Base-by-base conservation (phyloP, 2,888 invertebrate species). In the Caenorhabditis zanzibari region DNA sequence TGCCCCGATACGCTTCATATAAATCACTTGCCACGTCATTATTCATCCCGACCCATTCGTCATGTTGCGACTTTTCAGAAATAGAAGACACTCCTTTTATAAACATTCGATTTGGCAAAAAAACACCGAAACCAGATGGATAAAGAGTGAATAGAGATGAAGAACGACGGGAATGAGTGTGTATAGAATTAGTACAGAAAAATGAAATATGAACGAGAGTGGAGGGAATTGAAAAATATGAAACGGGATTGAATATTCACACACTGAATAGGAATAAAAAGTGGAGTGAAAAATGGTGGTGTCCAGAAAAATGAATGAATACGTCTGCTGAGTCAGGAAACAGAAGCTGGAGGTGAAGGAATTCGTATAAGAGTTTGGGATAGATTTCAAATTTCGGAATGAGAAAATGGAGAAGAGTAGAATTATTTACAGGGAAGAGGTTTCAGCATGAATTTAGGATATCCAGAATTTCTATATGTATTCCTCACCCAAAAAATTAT, bases 21-120 rank as follows among this genome's bases (percentile, higher is more conserved):
- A 54, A 68, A 68, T 68, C 54, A 54, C 54, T 38, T 76, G 76
- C 68, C 75, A 76, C 76, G 76, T 68, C 76, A 68, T 68, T 68
- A 68, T 68, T 54, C 54, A 76, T 75, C 63, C 47, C 47, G 10
- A 12, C 47, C 63, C 16, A 64, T 52, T 75, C 56, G 64, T 44
- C 58, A 66, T 75, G 47, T 76, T 68, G 59, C 59, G 54, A 76
- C 49, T 54, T 35, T 68, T 44, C 56, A 54, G n/a, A 75, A 32
- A 47, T 19, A 7, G n/a, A 5, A 68, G 66, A 12, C 77, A 54
- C 77, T 69, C 77, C 77, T 77, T 77, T 71, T 28, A 77, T 77
- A 77, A 77, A 77, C 77, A 77, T 58, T 71, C 38, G 19, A 44
- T 16, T 44, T 10, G 24, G n/a, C n/a, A 32, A 22, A 32, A 58